A percentile compares a stretch with the other conserved stretches of the same genome.
These are phyloP conservation scores for Lacerta bilineata DNA, from an alignment of 2,797 vertebrate species.

Conservation along the genomic window DNA sequence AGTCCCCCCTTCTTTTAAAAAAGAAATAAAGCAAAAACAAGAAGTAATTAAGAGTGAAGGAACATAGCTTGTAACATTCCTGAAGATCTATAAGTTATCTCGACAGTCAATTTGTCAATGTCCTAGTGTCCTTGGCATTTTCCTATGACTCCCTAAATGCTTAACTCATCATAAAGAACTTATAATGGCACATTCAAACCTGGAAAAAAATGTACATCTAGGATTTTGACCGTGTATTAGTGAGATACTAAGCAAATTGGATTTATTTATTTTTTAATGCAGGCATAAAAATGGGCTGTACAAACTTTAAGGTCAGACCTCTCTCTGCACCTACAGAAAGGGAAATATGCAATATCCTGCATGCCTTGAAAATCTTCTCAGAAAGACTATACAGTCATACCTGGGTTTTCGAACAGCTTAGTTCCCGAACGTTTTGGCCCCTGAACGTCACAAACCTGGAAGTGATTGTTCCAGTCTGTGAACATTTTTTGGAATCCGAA, in stretches of 20 bases:
- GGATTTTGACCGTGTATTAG: conserved; percentile 19
- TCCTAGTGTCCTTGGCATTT: conserved; percentile 60
- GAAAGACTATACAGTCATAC: too few species aligned
- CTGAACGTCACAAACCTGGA: too few species aligned
- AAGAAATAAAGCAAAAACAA: conserved; percentile 30
- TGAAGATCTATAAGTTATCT: conserved; percentile 52
- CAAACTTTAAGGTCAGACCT: too few species aligned
- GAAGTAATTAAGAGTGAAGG: conserved; percentile 67
- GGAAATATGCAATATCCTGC: too few species aligned
- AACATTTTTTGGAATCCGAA: too few species aligned
- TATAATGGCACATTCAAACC: conserved; percentile 38
- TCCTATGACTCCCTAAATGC: conserved; percentile 43
- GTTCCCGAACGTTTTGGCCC: too few species aligned
- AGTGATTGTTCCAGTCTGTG: too few species aligned
- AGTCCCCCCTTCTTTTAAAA: conserved; percentile 44
- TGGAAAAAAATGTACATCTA: background rate
- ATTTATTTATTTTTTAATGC: background rate
- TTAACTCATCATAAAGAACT: conserved; percentile 59
- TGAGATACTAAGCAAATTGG: background rate
- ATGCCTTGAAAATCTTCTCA: too few species aligned
- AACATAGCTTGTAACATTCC: conserved; percentile 64
- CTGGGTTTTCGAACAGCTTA: too few species aligned
- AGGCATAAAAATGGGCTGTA: background rate
- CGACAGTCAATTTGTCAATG: conserved; percentile 58
- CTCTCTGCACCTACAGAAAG: too few species aligned